Conservation (phyloP, 2,888 invertebrate species). For the Galerucella nymphaeae region DNA sequence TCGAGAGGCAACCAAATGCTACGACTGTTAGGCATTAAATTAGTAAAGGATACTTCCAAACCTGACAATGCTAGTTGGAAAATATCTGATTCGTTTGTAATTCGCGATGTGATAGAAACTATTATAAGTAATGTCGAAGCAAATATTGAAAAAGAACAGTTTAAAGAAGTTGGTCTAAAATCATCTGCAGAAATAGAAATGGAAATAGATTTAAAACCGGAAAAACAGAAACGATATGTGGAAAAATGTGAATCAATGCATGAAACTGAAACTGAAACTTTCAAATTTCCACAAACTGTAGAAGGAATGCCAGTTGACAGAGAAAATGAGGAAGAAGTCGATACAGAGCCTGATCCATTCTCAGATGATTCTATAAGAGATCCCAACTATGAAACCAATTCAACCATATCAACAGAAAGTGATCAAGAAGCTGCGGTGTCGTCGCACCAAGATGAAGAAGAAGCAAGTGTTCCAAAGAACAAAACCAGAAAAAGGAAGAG, state of each 20-base stretch:
- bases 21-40: conserved; percentile 20
- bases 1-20: conserved; percentile 16
- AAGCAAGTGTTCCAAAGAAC: conserved; percentile 9
- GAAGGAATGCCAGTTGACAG: background rate
- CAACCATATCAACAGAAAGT: background rate
- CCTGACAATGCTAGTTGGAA: conserved; percentile 9
- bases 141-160: background rate
- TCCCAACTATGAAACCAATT: conserved; percentile 4
- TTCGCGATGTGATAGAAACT: conserved; percentile 22
- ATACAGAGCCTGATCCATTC: conserved; percentile 8
- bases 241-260: background rate
- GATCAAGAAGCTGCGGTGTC: background rate
- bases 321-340: background rate
- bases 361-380: conserved; percentile 6
- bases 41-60: conserved; percentile 16
- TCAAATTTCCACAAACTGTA: background rate
- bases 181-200: conserved; percentile 6
- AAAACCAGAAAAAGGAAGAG: conserved; percentile 15
- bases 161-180: conserved; percentile 16
- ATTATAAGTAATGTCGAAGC: conserved; percentile 13
- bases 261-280: background rate
- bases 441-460: background rate
- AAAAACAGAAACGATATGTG: background rate
- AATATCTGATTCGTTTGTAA: conserved; percentile 19
- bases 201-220: background rate